Evolutionary conservation across 1,140 invertebrate genomes (phyloP).

Genomic region (Condylostylus longicornis): DNA sequence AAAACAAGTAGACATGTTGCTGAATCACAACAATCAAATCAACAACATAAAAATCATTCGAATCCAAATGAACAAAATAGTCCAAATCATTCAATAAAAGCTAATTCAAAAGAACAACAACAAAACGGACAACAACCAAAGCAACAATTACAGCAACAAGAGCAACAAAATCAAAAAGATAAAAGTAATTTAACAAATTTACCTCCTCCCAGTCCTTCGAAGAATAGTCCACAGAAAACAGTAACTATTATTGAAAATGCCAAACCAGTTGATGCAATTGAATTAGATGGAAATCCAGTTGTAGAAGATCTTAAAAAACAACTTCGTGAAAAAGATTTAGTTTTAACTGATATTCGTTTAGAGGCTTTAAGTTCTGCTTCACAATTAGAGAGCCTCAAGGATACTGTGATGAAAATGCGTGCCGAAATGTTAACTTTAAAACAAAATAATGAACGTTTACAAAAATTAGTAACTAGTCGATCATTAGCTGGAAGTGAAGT

Average conservation of each 20-base stretch:
- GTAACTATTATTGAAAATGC: slow-evolving; percentile 30
- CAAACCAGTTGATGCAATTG: slow-evolving; percentile 31
- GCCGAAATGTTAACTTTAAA: slow-evolving; percentile 92
- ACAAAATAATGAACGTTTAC: slow-evolving; percentile 90
- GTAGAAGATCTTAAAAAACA: slow-evolving; percentile 85
- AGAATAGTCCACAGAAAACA: slow-evolving; percentile 29
- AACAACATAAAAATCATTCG: slow-evolving; percentile 2
- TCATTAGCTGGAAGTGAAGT: slow-evolving; percentile 66
- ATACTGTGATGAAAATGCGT: slow-evolving; percentile 92
- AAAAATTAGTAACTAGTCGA: slow-evolving; percentile 68
- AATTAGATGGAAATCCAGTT: slow-evolving; percentile 28
- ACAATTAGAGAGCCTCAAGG: slow-evolving; percentile 89
- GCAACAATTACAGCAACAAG: slow-evolving; percentile 4
- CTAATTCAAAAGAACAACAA: no score
- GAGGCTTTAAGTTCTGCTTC: slow-evolving; percentile 93
- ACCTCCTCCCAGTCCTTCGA: slow-evolving; percentile 20
- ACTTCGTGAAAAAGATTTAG: slow-evolving; percentile 87
- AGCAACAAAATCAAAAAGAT: slow-evolving; percentile 1
- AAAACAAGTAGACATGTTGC: slow-evolving; percentile 42
- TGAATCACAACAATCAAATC: not conserved
- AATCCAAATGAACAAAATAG: slow-evolving; percentile 14
- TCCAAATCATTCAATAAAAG: slow-evolving; percentile 22
- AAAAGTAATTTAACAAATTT: slow-evolving; percentile 12
- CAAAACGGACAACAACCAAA: slow-evolving; percentile 1
- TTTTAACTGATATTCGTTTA: slow-evolving; percentile 86